phyloP scores from a whole-genome alignment of 2,113 vertebrate species.

The Speoplatyrhinus poulsoni region DNA sequence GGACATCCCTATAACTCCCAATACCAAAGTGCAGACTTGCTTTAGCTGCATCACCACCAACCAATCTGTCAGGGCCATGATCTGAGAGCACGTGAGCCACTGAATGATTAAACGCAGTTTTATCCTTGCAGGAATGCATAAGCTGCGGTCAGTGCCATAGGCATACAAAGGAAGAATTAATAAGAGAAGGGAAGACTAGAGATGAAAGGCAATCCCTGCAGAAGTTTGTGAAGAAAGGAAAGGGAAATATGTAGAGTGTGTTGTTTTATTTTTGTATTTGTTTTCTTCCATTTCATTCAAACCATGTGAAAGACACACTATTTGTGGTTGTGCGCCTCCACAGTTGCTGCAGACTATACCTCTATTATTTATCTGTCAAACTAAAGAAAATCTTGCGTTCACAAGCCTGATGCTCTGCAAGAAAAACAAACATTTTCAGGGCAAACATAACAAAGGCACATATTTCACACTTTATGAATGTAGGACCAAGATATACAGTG shows the following conservation, averaged over 20 bases:
- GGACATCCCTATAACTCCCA: conserved; percentile 6
- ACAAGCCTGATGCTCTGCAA: not conserved
- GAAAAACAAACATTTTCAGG: not conserved
- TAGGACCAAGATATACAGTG: not conserved
- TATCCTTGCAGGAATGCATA: conserved; percentile 1
- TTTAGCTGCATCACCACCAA: conserved; percentile 43
- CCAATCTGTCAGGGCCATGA: conserved; percentile 38
- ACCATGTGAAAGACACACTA: conserved; percentile 12
- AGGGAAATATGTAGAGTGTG: conserved; percentile 57
- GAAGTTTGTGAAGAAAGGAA: conserved; percentile 54
- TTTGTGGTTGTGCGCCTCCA: conserved; percentile 53
- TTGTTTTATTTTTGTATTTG: conserved; percentile 55
- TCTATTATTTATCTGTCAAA: conserved; percentile 37
- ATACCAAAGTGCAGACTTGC: conserved; percentile 47
- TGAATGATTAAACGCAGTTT: conserved; percentile 3
- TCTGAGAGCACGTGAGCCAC: conserved; percentile 31
- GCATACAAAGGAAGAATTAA: conserved; percentile 71
- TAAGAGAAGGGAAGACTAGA: conserved; percentile 54
- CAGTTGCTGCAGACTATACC: conserved; percentile 52
- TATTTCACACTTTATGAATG: not conserved
- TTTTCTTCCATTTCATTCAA: conserved; percentile 41
- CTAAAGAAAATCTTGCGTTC: not conserved
- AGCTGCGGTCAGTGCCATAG: conserved; percentile 43
- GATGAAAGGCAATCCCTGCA: conserved; percentile 72
- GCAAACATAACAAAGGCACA: no score